A percentile compares a stretch with the other conserved stretches of the same genome.
phyloP scores from a whole-genome alignment of 2,888 invertebrate species.

The Trichopria drosophilae region DNA sequence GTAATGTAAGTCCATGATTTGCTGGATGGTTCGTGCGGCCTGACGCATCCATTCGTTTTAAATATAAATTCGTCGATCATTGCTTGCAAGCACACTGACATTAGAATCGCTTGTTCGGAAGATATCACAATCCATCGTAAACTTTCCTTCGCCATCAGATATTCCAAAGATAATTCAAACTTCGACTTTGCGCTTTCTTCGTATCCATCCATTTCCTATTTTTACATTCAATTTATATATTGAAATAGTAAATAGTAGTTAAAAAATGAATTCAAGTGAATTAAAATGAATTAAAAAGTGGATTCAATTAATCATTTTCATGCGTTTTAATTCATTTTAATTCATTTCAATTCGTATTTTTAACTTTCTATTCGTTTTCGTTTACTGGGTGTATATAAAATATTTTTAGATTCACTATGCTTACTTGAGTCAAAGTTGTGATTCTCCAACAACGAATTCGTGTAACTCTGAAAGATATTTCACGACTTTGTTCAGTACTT shows the following conservation, averaged over 20 bases:
- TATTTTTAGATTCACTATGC: too few species aligned
- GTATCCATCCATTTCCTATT: slow-evolving; percentile 43
- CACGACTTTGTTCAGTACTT: slow-evolving; percentile 69
- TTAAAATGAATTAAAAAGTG: neutral
- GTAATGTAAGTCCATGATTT: slow-evolving; percentile 72
- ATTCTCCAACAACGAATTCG: slow-evolving; percentile 98
- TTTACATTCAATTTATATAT: slow-evolving; percentile 4
- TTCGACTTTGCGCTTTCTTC: slow-evolving; percentile 46
- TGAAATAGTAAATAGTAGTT: too few species aligned
- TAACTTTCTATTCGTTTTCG: too few species aligned
- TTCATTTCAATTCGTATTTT: too few species aligned
- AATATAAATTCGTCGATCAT: slow-evolving; percentile 92
- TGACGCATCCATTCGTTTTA: slow-evolving; percentile 68
- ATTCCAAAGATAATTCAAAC: slow-evolving; percentile 91
- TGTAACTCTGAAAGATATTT: slow-evolving; percentile 89
- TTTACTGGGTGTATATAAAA: too few species aligned
- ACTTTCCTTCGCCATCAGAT: slow-evolving; percentile 87
- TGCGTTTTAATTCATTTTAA: slow-evolving; percentile 10
- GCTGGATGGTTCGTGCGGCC: slow-evolving; percentile 54
- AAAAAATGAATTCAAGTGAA: slow-evolving; percentile 6
- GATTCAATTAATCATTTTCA: neutral
- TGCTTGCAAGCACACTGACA: slow-evolving; percentile 92
- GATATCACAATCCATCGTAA: slow-evolving; percentile 92
- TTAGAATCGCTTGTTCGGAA: slow-evolving; percentile 90
- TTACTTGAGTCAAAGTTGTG: slow-evolving; percentile 77